phyloP scores from a whole-genome alignment of 2,113 vertebrate genomes.

The Myodes glareolus region DNA sequence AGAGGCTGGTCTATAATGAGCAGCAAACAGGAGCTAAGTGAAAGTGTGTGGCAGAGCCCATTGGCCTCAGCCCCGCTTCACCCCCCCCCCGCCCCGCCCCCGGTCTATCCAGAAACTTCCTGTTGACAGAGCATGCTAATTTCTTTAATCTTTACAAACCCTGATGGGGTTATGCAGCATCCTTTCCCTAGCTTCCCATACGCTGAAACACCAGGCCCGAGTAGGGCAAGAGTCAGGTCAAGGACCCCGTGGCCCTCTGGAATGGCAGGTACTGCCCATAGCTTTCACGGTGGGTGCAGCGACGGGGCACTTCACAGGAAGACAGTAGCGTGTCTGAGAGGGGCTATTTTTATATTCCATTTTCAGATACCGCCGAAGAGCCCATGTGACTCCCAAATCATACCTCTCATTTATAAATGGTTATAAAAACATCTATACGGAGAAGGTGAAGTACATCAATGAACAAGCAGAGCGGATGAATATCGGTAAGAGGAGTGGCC shows the following conservation, averaged over 20 bases:
- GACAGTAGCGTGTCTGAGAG: rapidly evolving
- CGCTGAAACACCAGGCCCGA: not conserved
- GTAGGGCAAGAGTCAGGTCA: not conserved
- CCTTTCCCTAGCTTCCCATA: not conserved
- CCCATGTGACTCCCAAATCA: slow-evolving; percentile 88
- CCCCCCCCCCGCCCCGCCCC: not conserved
- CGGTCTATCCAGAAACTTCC: not conserved
- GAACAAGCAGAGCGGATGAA: slow-evolving; percentile 91
- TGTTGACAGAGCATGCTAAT: not conserved
- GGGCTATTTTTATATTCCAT: not conserved
- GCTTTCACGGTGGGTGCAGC: not conserved
- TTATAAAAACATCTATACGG: slow-evolving; percentile 90
- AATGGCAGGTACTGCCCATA: not conserved
- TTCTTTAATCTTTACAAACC: not conserved
- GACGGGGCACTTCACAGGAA: not conserved
- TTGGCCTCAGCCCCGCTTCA: not conserved
- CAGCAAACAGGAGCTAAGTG: not conserved
- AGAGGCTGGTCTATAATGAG: not conserved
- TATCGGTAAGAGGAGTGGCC: slow-evolving; percentile 86
- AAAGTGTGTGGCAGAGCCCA: not conserved
- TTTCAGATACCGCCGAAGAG: slow-evolving; percentile 86
- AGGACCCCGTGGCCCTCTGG: not conserved
- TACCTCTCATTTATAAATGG: slow-evolving; percentile 89
- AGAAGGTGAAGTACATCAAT: slow-evolving; percentile 88
- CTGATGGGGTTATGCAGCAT: not conserved